Evolutionary conservation across 2,888 invertebrate genomes (phyloP), one percentile per base, ranked within the genome.

Genomic region (Mythimna lalbum): DNA sequence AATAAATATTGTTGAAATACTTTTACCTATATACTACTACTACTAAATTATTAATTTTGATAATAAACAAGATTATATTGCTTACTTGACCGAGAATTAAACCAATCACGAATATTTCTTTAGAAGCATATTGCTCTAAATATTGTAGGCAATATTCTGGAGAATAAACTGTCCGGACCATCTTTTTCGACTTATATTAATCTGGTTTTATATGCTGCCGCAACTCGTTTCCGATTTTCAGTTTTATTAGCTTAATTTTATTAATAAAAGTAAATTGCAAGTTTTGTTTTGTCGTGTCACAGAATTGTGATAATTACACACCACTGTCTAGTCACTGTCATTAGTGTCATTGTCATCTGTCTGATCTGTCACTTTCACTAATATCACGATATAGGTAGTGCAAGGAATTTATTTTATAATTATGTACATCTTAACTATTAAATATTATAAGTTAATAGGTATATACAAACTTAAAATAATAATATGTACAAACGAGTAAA

Each of bases 81-180:
- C 89, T 90, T 95, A 98, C 98, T 97, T 98, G 98, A 78, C 98
- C 98, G 83, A 98, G 95, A 88, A 98, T 97, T 88, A 98, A 95
- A 78, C 98, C 98, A 76, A 97, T 96, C 53, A 97, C 97, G 89
- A 97, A 97, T 83, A 93, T 95, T 88, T 97, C 97, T 78, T 97
- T 93, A 72, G 96, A 96, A 17, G 97, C 96, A 88, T 97, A 96
- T 84, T 97, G 96, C 81, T 96, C 96, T 83, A 98, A 93, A 93
- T 98, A 98, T 83, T 96, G 96, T 81, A 97, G 95, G 76, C 97
- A 96, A 90, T 96, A 94, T 90, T 97, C 97, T 81, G 97, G 97
- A 31, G 97, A 97, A 87, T 97, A 96, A 67, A 97, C 97, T 78
- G 96, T 97, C 90, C 97, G 97, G 82, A 97, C 97, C 97, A 98